phyloP scores from a whole-genome alignment of 2,113 vertebrate species.

The Crypturellus undulatus region DNA sequence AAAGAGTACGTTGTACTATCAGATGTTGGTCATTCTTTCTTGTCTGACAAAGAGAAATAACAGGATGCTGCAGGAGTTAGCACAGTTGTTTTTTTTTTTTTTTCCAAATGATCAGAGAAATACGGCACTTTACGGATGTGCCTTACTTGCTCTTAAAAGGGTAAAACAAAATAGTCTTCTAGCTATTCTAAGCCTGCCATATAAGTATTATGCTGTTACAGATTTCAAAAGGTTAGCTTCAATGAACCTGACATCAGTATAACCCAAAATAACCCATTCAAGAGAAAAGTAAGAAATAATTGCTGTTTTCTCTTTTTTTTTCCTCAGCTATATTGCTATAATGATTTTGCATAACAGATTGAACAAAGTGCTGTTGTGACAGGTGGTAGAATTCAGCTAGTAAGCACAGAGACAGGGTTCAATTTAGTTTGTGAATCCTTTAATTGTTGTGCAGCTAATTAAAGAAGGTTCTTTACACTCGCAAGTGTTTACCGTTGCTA shows the following conservation, averaged over 20 bases:
- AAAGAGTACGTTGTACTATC: background rate
- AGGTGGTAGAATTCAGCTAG: conserved; percentile 99
- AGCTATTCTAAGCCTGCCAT: conserved; percentile 72
- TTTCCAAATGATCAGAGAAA: conserved; percentile 73
- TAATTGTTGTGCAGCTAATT: conserved; percentile 99
- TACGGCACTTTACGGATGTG: conserved; percentile 37
- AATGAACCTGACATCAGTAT: conserved; percentile 92
- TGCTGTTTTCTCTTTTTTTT: conserved; percentile 95
- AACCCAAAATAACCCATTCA: conserved; percentile 97
- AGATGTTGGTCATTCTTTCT: conserved; percentile 39
- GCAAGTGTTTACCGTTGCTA: conserved; percentile 92
- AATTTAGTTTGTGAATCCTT: conserved; percentile 99
- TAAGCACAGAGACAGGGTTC: conserved; percentile 99
- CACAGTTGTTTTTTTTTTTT: conserved; percentile 29
- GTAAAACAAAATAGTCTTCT: conserved; percentile 68
- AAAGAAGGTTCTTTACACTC: conserved; percentile 95
- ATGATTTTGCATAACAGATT: conserved; percentile 99
- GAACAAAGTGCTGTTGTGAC: conserved; percentile 98
- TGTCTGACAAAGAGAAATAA: conserved; percentile 34
- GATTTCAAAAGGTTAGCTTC: conserved; percentile 90
- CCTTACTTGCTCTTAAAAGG: conserved; percentile 65
- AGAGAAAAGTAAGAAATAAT: conserved; percentile 99
- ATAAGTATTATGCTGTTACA: conserved; percentile 82
- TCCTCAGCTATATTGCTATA: conserved; percentile 92
- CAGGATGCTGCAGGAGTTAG: conserved; percentile 45